Evolutionary conservation across 2,113 vertebrate genomes (phyloP), one percentile per base, ranked within the genome.

Genomic region (Nothobranchius kuhntae): DNA sequence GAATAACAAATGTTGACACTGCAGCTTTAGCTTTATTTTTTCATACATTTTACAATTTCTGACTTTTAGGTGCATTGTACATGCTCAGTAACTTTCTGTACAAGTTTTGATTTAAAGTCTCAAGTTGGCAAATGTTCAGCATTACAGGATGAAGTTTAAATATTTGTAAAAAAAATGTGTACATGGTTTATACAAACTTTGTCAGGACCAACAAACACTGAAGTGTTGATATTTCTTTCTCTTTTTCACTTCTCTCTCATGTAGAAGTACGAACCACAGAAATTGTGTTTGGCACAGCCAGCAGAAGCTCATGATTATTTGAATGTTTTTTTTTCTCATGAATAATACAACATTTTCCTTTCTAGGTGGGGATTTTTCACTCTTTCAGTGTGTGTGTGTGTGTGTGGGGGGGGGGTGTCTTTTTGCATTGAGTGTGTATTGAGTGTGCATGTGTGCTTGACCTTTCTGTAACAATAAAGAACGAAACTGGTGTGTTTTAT

Each of bases 261-360:
- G 74, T 50, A 15, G 21, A 61, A 50, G 51, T 73, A 30, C 76
- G 65, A 75, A 73, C 61, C 68, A 64, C 78, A 82, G 73, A 84
- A 66, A 70, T 45, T 4, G 53, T 80, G 79, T 86, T 85, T 83
- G 84, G 81, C 75, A 65, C 69, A 50, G 79, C 55, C 64, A 73
- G 81, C 65, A 85, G 74, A 73, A 75, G 63, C 81, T 89, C 81
- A 86, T 90, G 68, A 83, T 86, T 91, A 89, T 91, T 88, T 88
- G 75, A 92, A 89, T 84, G 83, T 84, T 85, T 87, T 85, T 85
- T 73, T 82, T 79, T 71, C 80, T 91, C 66, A 90, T 91, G 84
- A 90, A 91, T 91, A 85, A 90, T 86, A 81, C 70, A 89, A 79
- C 72, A 60, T 67, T 70, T 82, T 69, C 62, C 87, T 84, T 61